Evolutionary conservation across 2,797 vertebrate species (phyloP), one percentile per base, ranked within the genome.

Genomic region (Emys orbicularis): DNA sequence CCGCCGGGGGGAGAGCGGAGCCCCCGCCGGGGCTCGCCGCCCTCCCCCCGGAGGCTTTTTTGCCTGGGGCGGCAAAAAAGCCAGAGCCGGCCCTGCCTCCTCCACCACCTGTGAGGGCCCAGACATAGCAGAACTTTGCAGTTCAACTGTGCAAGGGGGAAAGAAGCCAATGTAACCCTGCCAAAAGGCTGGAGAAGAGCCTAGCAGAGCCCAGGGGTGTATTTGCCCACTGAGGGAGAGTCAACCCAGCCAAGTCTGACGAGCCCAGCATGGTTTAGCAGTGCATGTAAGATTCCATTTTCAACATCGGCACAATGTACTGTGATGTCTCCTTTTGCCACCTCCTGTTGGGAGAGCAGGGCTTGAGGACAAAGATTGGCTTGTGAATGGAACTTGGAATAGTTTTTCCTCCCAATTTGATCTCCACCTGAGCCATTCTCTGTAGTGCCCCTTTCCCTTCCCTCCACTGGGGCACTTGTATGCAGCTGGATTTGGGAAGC

Each of bases 391-490:
- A 37, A 37, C n/a, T 37, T 68, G 15, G 31, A 61, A n/a, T 34
- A 61, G 31, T 34, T 61, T 61, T 61, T 16, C 59, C 31, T 61
- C 31, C 59, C 27, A 74, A 15, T 25, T 7, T 89, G 9, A 88
- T 80, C 82, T 2, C 91, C 25, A 47, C 11, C 2, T 10, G 11
- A 27, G 3, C 19, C 54, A 49, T 29, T 6, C 49, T 37, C 79
- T 52, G 21, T 6, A 41, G 54, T 4, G 11, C 68, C 11, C 25
- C 5, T 0, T 0, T 8, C 76, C 10, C 84, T 91, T 27, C 12
- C 29, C 53, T 88, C 11, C 74, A 61, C 31, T 61, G 31, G 31
- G n/a, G 31, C 34, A n/a, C 34, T 34, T 15, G n/a, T 65, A 65
- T 34, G 31, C 29, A n/a, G 61, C 31, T 34, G 34, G 61, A 34